Percentiles rank a stretch among this genome's conserved stretches.
phyloP scores from a whole-genome alignment of 2,797 vertebrate species.

The Pachyuromys duprasi region DNA sequence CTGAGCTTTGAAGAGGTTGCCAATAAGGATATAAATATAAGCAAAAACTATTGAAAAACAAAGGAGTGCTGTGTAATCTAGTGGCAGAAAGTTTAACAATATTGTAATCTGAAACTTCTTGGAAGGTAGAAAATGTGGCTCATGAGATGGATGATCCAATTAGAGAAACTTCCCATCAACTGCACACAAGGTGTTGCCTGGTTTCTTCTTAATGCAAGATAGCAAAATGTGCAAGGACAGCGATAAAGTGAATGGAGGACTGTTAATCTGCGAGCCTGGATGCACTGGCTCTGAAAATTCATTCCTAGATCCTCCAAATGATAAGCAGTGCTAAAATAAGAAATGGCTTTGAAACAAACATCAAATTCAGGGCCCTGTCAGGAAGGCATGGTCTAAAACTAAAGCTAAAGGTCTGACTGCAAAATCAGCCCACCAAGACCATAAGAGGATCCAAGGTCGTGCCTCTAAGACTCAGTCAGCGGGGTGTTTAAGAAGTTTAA shows the following conservation, averaged over 20 bases:
- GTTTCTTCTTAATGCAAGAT: not conserved
- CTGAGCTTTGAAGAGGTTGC: not conserved
- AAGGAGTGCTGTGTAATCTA: not conserved
- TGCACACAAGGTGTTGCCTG: not conserved
- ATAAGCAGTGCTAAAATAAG: conserved; percentile 41
- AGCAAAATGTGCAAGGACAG: not conserved
- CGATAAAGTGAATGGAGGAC: not conserved
- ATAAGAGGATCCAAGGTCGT: not conserved
- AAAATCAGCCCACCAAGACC: not conserved
- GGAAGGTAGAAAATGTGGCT: not conserved
- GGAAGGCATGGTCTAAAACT: not conserved
- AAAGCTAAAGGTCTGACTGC: not conserved
- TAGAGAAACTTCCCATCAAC: not conserved
- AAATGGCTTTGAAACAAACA: conserved; percentile 10
- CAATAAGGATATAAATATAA: not conserved
- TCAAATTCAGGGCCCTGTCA: conserved; percentile 3
- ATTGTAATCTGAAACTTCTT: not conserved
- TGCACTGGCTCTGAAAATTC: not conserved
- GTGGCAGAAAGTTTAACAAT: not conserved
- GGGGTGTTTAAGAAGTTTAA: conserved; percentile 32
- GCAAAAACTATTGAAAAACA: not conserved
- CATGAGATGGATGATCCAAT: not conserved
- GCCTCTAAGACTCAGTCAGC: not conserved
- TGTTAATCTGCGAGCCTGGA: not conserved
- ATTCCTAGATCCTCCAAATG: not conserved